Base-by-base conservation (phyloP, 2,797 vertebrate genomes). In the Trichosurus vulpecula region DNA sequence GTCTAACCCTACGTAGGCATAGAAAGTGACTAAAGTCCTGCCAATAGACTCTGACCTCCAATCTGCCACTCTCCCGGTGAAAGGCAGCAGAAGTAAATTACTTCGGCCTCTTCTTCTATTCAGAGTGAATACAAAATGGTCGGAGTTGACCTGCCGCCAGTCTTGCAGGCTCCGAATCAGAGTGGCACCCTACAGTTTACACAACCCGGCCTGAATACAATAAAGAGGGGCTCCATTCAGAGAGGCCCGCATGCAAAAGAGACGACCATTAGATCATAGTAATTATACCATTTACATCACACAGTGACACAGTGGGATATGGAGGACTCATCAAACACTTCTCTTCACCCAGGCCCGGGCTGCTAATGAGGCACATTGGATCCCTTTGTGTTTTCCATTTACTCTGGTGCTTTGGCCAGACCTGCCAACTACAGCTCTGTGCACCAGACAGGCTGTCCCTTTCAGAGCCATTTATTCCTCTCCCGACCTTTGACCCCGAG, bases 211-310 rank as follows among this genome's bases (percentile, higher is more conserved):
- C 98, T 98, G 98, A 98, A 98, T 98, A 98, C 98, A 97, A 99
- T 98, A 97, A 98, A 98, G 97, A 97, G 98, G 98, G 98, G 97
- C 98, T 98, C 96, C 98, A 98, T 99, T 99, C 98, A 99, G 97
- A 74, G 54, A 96, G 98, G 97, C 97, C 98, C 96, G 98, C 98
- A 97, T 98, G 98, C 98, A 98, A 98, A 98, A 98, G 98, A 98
- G 98, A 98, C 96, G 98, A 98, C 99, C 99, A 99, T 99, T 99
- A 99, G 99, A 99, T 99, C 99, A 99, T 99, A 98, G 98, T 99
- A 98, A 99, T 99, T 99, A 99, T 99, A 98, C 98, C 99, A 99
- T 99, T 99, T 96, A 98, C 98, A 98, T 97, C 98, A 97, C 98
- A 98, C 98, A 98, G 98, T 98, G 98, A 98, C 99, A 98, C 99